phyloP scores from a whole-genome alignment of 2,113 vertebrate species.

The Nothobranchius kuhntae region DNA sequence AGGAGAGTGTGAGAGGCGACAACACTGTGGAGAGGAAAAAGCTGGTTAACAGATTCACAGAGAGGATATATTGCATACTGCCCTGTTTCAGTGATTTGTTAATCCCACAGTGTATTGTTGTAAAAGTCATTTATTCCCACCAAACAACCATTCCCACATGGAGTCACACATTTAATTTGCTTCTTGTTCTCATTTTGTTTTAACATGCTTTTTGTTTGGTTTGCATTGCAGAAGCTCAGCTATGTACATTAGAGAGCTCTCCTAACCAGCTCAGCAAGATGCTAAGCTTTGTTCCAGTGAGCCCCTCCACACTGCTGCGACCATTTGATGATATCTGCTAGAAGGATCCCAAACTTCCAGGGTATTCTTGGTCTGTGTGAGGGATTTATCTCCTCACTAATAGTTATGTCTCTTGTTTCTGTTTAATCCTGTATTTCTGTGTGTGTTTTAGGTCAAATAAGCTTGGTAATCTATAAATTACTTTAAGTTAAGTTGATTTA shows the following conservation, averaged over 20 bases:
- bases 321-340: conserved; percentile 51
- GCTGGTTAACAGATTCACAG: conserved; percentile 28
- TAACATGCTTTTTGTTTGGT: background rate
- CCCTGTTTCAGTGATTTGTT: conserved; percentile 43
- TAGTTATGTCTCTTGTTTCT: no score
- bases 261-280: conserved; percentile 18
- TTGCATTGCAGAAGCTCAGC: background rate
- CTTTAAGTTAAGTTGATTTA: no score
- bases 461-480: no score
- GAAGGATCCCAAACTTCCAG: conserved; percentile 50
- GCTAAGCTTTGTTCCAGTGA: conserved; percentile 43
- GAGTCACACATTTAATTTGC: conserved; percentile 6
- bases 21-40: conserved; percentile 25
- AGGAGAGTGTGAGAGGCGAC: conserved; percentile 31
- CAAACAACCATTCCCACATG: background rate
- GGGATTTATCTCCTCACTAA: no score
- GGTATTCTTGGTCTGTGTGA: conserved; percentile 28
- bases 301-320: conserved; percentile 26
- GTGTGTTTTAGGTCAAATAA: no score
- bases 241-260: conserved; percentile 10
- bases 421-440: no score
- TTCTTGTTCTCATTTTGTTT: conserved; percentile 15
- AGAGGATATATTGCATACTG: conserved; percentile 33
- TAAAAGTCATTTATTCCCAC: conserved; percentile 41
- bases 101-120: conserved; percentile 27